Conservation (phyloP, 2,888 invertebrate species). For the Steinernema hermaphroditum region DNA sequence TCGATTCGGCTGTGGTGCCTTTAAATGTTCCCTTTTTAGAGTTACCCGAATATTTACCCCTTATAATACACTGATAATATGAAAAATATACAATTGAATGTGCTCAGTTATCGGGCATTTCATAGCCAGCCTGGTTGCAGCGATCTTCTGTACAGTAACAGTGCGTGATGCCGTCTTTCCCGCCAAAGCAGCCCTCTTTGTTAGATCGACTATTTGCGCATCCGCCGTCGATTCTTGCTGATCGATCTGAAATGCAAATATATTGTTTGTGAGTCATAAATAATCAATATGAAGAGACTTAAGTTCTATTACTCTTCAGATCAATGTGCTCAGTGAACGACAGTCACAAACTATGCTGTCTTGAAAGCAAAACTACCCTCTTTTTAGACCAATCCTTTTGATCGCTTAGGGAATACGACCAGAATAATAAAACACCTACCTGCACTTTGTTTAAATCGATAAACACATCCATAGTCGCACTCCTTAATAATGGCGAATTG, state of each 20-base stretch:
- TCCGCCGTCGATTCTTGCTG: conserved; percentile 5
- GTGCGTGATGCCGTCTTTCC: neutral
- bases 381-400: too few relatives aligned
- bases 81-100: too few relatives aligned
- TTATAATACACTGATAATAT: neutral
- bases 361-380: too few relatives aligned
- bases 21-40: too few relatives aligned
- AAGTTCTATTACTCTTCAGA: too few relatives aligned
- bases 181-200: neutral
- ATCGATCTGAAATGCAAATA: neutral
- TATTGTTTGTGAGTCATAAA: too few relatives aligned
- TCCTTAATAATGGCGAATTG: conserved; percentile 8
- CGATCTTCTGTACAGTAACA: neutral
- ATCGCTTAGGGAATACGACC: too few relatives aligned
- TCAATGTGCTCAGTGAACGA: too few relatives aligned
- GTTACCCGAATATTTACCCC: too few relatives aligned
- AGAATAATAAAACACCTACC: neutral
- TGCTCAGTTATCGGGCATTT: conserved; percentile 6
- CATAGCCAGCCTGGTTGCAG: conserved; percentile 9
- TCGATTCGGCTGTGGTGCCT: too few relatives aligned
- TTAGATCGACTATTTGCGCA: neutral
- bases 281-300: too few relatives aligned
- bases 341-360: too few relatives aligned
- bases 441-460: neutral
- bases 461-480: conserved; percentile 1